These are phyloP conservation scores for Scaptomyza tumidula DNA, from an alignment of 2,888 invertebrate genomes.

Conservation along the genomic window DNA sequence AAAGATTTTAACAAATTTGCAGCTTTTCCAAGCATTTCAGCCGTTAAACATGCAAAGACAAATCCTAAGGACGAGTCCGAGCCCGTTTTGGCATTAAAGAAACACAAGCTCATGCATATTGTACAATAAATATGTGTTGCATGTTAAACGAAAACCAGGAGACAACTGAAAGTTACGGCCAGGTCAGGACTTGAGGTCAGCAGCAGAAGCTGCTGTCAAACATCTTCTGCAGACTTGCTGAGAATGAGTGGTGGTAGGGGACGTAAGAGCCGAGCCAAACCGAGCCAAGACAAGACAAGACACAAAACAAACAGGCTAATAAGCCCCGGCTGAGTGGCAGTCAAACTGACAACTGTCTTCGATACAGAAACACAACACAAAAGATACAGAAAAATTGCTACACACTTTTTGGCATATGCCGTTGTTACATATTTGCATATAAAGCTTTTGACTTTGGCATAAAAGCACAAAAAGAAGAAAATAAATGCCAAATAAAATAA, in stretches of 20 bases:
- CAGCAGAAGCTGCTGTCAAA: conserved; percentile 24
- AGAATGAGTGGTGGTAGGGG: background rate
- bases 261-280: background rate
- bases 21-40: conserved; percentile 18
- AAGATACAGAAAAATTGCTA: conserved; percentile 36
- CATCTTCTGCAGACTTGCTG: conserved; percentile 14
- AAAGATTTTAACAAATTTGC: conserved; percentile 41
- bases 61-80: conserved; percentile 9
- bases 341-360: conserved; percentile 53
- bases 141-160: conserved; percentile 38
- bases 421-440: conserved; percentile 70
- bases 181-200: conserved; percentile 36
- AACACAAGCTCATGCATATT: conserved; percentile 61
- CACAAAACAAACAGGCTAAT: conserved; percentile 52
- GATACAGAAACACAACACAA: conserved; percentile 32
- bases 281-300: conserved; percentile 19
- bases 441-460: conserved; percentile 73
- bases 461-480: conserved; percentile 43
- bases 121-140: conserved; percentile 58
- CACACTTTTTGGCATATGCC: conserved; percentile 51
- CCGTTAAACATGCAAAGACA: conserved; percentile 18
- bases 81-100: conserved; percentile 9
- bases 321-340: conserved; percentile 42
- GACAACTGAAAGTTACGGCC: conserved; percentile 29
- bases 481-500: conserved; percentile 77